phyloP scores from a whole-genome alignment of 1,140 invertebrate species.

The Hypsibius dujardini region DNA sequence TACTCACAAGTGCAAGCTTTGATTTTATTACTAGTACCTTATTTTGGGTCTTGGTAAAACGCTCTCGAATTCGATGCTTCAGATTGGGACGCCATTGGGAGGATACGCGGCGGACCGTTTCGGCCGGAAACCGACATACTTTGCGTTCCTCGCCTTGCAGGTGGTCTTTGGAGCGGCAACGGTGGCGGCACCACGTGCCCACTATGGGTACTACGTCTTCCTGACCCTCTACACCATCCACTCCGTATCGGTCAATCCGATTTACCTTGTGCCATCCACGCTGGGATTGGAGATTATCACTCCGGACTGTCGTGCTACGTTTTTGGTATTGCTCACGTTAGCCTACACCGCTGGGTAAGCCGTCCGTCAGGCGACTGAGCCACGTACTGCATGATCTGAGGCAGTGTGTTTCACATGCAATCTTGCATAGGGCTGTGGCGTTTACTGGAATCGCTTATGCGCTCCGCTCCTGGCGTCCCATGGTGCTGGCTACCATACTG shows the following conservation, averaged over 20 bases:
- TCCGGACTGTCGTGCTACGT: neutral
- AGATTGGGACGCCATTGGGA: slow-evolving; percentile 16
- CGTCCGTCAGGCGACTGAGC: too few species aligned
- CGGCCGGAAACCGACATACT: neutral
- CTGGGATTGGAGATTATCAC: slow-evolving; percentile 14
- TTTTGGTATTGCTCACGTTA: neutral
- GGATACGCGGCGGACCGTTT: neutral
- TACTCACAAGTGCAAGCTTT: neutral
- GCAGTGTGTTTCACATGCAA: too few species aligned
- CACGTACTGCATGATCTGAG: too few species aligned
- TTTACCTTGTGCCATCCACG: neutral
- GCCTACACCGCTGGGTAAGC: neutral
- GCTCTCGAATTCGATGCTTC: neutral
- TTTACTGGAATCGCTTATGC: neutral
- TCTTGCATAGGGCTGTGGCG: neutral
- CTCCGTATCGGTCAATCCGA: neutral
- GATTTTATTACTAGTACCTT: neutral
- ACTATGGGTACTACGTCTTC: neutral
- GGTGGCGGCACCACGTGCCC: neutral
- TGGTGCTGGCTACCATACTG: neutral
- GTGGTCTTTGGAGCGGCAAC: neutral
- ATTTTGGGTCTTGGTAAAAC: neutral
- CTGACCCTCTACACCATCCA: neutral
- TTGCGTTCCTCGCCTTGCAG: neutral
- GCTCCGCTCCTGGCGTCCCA: neutral